Conservation (phyloP, 2,888 invertebrate species). For the Gari tellinella region DNA sequence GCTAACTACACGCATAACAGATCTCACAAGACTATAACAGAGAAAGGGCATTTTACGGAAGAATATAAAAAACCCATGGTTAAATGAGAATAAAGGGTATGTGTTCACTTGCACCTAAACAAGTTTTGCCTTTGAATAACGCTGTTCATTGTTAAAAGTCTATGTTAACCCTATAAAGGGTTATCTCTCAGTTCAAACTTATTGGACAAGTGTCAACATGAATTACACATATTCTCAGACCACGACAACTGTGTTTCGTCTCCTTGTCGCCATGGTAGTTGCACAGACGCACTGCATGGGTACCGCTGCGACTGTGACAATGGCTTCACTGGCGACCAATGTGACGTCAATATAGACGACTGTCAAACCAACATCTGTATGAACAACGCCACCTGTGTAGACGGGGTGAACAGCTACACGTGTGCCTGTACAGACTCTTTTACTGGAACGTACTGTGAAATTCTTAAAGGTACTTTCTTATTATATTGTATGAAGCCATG, state of each 20-base stretch:
- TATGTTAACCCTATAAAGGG: too few species aligned
- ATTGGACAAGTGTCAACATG: too few species aligned
- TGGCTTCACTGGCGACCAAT: slow-evolving; percentile 38
- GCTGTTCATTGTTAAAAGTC: too few species aligned
- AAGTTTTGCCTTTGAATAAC: too few species aligned
- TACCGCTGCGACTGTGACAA: slow-evolving; percentile 33
- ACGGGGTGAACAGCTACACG: slow-evolving; percentile 39
- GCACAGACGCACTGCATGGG: slow-evolving; percentile 30
- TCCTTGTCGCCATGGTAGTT: slow-evolving; percentile 37
- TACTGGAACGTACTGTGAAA: slow-evolving; percentile 49
- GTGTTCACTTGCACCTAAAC: too few species aligned
- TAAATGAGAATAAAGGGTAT: too few species aligned
- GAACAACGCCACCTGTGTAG: slow-evolving; percentile 43
- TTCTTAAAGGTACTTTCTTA: slow-evolving; percentile 26
- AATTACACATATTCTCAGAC: slow-evolving; percentile 36
- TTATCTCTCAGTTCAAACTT: too few species aligned
- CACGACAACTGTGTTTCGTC: slow-evolving; percentile 39
- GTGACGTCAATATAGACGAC: slow-evolving; percentile 52
- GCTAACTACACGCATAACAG: too few species aligned
- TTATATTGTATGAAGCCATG: too few species aligned
- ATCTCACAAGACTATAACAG: too few species aligned
- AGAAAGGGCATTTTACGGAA: too few species aligned
- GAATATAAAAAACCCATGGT: too few species aligned
- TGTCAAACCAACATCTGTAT: slow-evolving; percentile 44
- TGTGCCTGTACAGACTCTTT: slow-evolving; percentile 28